These are phyloP conservation scores for Phalanger gymnotis DNA, from an alignment of 2,797 vertebrate species.

Conservation along the genomic window DNA sequence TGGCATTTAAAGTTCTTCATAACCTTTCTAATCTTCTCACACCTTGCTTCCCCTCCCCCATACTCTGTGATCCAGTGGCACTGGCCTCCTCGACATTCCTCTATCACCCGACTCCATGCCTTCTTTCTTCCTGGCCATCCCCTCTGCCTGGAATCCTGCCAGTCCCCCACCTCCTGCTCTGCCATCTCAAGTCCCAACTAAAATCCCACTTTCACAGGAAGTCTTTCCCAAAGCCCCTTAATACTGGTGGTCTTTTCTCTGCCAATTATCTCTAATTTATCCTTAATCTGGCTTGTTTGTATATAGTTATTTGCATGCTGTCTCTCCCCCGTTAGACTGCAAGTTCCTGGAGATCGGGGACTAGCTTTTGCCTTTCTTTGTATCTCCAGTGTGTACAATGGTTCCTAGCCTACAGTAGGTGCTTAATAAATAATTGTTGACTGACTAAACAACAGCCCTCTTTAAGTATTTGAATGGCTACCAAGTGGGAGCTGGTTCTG, in stretches of 20 bases:
- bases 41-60: background rate
- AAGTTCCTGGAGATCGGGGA: background rate
- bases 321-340: background rate
- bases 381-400: background rate
- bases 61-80: background rate
- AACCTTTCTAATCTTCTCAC: background rate
- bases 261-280: background rate
- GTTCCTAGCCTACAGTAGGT: background rate
- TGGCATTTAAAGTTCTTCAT: background rate
- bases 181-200: too few relatives aligned
- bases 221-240: too few relatives aligned
- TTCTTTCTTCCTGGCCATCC: too few relatives aligned
- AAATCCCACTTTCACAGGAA: background rate
- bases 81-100: background rate
- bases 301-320: background rate
- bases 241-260: background rate
- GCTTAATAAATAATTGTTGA: background rate
- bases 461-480: background rate
- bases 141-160: too few relatives aligned
- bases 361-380: background rate
- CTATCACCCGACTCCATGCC: too few relatives aligned
- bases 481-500: background rate
- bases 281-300: background rate
- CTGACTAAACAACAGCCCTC: background rate
- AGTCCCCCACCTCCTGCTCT: too few relatives aligned